Evolutionary conservation across 2,113 vertebrate genomes (phyloP).

Genomic region (Erpornis zantholeuca): DNA sequence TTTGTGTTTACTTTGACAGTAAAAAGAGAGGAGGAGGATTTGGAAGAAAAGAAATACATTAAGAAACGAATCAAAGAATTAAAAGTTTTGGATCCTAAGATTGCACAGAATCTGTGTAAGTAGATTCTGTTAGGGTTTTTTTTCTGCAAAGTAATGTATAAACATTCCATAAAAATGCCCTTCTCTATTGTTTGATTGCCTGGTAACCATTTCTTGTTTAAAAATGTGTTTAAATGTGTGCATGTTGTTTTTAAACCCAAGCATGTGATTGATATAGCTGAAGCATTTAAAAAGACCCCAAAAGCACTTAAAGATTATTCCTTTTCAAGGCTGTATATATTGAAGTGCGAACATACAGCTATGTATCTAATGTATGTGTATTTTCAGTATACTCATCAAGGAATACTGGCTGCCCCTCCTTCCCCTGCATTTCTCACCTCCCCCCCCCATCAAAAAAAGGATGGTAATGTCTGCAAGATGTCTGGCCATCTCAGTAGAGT

Average conservation of each 20-base stretch:
- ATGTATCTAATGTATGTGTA: neutral
- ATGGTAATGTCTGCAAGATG: neutral
- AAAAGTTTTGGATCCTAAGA: conserved; percentile 94
- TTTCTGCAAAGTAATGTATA: neutral
- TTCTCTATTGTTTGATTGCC: neutral
- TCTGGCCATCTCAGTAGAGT: neutral
- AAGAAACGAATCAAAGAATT: conserved; percentile 96
- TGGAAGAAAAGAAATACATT: conserved; percentile 86
- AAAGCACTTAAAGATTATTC: neutral
- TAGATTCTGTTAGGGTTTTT: neutral
- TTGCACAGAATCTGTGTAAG: conserved; percentile 98
- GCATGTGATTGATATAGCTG: neutral
- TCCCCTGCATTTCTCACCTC: neutral
- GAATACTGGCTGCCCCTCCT: neutral
- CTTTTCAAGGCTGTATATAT: neutral
- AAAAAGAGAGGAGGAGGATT: conserved; percentile 84
- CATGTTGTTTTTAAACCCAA: neutral
- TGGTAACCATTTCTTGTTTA: neutral
- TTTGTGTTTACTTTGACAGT: conserved; percentile 70
- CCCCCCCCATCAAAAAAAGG: neutral
- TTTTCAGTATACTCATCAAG: neutral
- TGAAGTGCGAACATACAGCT: neutral
- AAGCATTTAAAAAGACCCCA: neutral
- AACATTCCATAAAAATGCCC: neutral
- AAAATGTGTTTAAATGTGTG: neutral